Evolutionary conservation across 2,797 vertebrate species (phyloP), one percentile per base, ranked within the genome.

Genomic region (Cyclura pinguis): DNA sequence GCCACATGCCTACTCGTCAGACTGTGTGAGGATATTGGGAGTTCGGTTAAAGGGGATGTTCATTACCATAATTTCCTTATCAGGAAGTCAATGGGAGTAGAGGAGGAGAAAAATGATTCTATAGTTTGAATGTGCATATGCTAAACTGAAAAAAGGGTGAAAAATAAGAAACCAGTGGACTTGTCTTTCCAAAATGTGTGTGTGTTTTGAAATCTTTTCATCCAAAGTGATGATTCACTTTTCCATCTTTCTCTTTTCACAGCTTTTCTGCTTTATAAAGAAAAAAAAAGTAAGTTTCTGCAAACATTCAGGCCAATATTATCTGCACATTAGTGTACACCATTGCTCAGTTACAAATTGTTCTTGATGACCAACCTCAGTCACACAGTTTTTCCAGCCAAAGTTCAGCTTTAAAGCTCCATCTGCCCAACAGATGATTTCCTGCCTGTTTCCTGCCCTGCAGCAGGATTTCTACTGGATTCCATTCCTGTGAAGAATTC

Each of bases 401-500:
- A 84, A 88, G 87, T 80, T 80, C 80, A 89, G 42, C 85, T 64
- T 92, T 62, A 80, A 92, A 87, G n/a, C 64, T 20, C 85, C 78
- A 83, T 47, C 84, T 86, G 88, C 80, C 77, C 38, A 38, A 73
- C 84, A 88, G 73, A 91, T 91, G 85, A 86, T 88, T 83, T 86
- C 50, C 59, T 83, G 88, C 72, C 35, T 1, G 3, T 83, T 92
- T 89, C 84, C 78, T 92, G 57, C 72, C 88, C 77, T 88, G 14
- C 32, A 86, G 83, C 81, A 73, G 42, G 64, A 90, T 90, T 85
- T 88, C 82, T 88, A 85, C 69, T 88, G 59, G 76, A 87, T 83
- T 88, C 80, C 80, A 64, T 88, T 90, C 67, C 47, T 85, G 82
- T 85, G 69, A 85, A 90, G 76, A 92, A 90, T 67, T 87, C 62